Percentiles rank a stretch among this genome's conserved stretches.
Conservation (phyloP, 2,113 vertebrate species). For the Pelmatolapia mariae region DNA sequence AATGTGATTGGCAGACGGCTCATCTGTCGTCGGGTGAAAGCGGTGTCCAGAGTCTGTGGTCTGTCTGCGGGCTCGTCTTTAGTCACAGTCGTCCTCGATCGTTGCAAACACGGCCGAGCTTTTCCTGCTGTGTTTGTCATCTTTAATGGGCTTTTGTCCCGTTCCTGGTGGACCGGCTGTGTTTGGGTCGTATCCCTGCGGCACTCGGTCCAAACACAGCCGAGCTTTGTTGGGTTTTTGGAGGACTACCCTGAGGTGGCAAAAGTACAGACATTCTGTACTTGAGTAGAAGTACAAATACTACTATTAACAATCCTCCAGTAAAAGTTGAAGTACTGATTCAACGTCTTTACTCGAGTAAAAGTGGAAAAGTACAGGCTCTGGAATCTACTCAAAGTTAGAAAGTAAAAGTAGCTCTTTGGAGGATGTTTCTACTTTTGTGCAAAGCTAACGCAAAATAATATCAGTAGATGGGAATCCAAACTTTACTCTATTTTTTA, state of each 20-base stretch:
- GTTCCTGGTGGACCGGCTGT: background rate
- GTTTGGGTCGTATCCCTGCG: no score
- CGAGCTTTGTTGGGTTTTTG: fast-evolving
- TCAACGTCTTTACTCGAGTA: background rate
- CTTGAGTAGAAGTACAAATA: background rate
- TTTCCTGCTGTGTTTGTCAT: background rate
- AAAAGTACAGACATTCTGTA: background rate
- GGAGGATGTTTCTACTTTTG: background rate
- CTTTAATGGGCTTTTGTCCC: fast-evolving
- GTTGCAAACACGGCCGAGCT: fast-evolving
- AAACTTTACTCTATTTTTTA: background rate
- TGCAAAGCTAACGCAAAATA: fast-evolving
- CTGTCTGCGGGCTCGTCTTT: no score
- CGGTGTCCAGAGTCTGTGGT: no score
- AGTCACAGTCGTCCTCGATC: no score
- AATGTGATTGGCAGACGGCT: no score
- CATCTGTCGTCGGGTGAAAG: no score
- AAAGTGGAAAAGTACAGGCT: fast-evolving
- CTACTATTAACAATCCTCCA: background rate
- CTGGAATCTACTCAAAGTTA: background rate
- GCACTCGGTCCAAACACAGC: background rate
- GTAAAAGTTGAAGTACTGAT: fast-evolving
- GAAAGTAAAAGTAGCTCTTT: background rate
- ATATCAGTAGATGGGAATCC: background rate
- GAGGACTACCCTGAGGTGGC: fast-evolving